Evolutionary conservation across 2,113 vertebrate genomes (phyloP), one percentile per base, ranked within the genome.

Genomic region (Takifugu bimaculatus): DNA sequence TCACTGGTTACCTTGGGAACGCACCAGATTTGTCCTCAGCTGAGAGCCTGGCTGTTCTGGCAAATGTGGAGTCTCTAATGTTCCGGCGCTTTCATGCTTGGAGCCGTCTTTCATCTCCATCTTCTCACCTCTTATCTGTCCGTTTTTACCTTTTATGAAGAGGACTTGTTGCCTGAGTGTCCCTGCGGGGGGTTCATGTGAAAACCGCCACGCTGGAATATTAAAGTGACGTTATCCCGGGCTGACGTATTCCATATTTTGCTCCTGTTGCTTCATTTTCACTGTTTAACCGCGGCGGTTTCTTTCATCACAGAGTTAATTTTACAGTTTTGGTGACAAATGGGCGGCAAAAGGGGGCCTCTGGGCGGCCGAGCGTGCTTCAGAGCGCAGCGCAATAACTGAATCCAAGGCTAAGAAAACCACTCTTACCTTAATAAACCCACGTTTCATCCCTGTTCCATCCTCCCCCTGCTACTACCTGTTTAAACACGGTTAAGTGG

Each of bases 1-100:
- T 72, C 14, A 54, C 51, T 60, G 77, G 87, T 90, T 88, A 79
- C 88, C 86, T 55, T 87, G 88, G 88, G 62, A 90, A 88, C 86
- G 2, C 58, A 63, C 63, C 53, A 63, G 71, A 60, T 62, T 72
- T 70, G 70, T 44, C 13, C 26, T 79, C 77, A 61, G 56, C 28
- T 11, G 53, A 66, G 61, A 61, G 73, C 47, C 45, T 13, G 52
- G 43, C 62, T 70, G 54, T 55, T 44, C 52, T 75, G 57, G 57
- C 72, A 54, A 65, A 55, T 68, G 56, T 43, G 28, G 52, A 63
- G 54, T 6, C 53, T 73, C 55, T 26, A 14, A 58, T 9, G 60
- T 48, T 48, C 60, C 13, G 13, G 55, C 45, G 54, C 42, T 49
- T 11, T 54, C 13, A 51, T 26, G 11, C 12, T 45, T 49, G 48